Evolutionary conservation across 30 jellyfish, hydroid and myxozoan genomes (phyloP).

Genomic region (Pelagia noctiluca): DNA sequence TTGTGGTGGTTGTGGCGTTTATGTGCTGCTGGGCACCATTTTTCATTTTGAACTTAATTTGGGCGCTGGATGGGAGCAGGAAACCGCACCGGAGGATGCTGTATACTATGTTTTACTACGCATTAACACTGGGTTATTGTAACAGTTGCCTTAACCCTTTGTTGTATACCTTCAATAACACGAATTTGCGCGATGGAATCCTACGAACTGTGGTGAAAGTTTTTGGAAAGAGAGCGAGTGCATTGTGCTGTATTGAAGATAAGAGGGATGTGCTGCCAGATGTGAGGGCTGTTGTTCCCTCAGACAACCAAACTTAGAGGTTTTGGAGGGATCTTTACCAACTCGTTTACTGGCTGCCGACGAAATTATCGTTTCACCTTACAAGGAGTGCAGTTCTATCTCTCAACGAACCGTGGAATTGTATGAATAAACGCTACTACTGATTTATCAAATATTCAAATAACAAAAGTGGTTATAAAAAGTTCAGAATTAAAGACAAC

Average conservation of each 20-base stretch:
- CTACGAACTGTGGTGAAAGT: background rate
- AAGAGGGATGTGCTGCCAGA: background rate
- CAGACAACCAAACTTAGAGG: no score
- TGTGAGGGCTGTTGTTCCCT: no score
- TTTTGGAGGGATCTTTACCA: no score
- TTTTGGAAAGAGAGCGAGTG: background rate
- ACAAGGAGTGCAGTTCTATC: no score
- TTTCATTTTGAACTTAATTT: constrained; percentile 25
- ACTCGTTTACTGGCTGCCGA: no score
- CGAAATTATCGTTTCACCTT: no score
- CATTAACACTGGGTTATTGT: constrained; percentile 28
- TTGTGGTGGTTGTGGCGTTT: constrained; percentile 17
- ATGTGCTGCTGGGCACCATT: constrained; percentile 43
- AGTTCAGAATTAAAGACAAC: no score
- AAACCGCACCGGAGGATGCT: background rate
- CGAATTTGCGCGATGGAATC: constrained; percentile 12
- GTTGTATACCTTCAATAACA: constrained; percentile 32
- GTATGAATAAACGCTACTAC: no score
- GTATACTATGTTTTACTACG: constrained; percentile 5
- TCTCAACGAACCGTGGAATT: no score
- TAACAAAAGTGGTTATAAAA: no score
- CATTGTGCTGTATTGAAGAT: background rate
- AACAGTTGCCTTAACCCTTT: constrained; percentile 42
- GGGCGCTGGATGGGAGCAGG: constrained; percentile 9
- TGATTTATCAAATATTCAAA: no score